These are phyloP conservation scores for Phorcus lineatus DNA, from an alignment of 2,888 invertebrate species.

Conservation along the genomic window DNA sequence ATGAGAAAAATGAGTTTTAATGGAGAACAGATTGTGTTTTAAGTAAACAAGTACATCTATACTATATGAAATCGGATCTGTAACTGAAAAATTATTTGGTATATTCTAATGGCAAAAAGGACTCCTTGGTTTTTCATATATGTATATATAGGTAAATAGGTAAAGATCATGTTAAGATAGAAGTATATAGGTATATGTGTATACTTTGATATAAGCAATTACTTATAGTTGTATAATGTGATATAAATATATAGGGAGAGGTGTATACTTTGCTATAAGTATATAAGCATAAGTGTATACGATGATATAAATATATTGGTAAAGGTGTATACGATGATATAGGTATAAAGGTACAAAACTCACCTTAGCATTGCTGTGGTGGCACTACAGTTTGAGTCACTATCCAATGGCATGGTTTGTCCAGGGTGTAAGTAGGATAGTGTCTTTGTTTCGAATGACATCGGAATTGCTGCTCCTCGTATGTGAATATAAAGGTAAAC, in stretches of 20 bases:
- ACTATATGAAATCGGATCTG: too few species aligned
- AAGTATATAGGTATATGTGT: slow-evolving; percentile 8
- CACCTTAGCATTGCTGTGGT: slow-evolving; percentile 11
- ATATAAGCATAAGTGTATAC: slow-evolving; percentile 25
- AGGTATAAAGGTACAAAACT: background rate
- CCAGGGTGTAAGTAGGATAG: background rate
- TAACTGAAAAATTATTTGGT: too few species aligned
- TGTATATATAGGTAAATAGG: too few species aligned
- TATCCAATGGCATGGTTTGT: background rate
- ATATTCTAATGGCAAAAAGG: too few species aligned
- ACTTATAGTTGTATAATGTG: slow-evolving; percentile 28
- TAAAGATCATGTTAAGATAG: background rate
- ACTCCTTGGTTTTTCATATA: too few species aligned
- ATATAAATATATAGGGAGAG: slow-evolving; percentile 23
- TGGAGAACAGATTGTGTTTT: too few species aligned
- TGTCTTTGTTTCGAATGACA: background rate
- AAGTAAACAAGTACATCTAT: too few species aligned
- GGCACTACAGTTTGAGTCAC: slow-evolving; percentile 12
- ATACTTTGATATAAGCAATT: slow-evolving; percentile 24
- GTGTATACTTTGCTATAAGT: background rate
- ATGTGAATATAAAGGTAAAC: background rate
- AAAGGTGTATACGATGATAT: background rate
- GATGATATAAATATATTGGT: background rate
- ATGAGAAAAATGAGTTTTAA: too few species aligned
- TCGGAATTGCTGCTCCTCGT: background rate